Percentiles rank a stretch among this genome's conserved stretches.
These are phyloP conservation scores for Garrulus glandarius DNA, from an alignment of 2,797 vertebrate genomes.

Conservation along the genomic window DNA sequence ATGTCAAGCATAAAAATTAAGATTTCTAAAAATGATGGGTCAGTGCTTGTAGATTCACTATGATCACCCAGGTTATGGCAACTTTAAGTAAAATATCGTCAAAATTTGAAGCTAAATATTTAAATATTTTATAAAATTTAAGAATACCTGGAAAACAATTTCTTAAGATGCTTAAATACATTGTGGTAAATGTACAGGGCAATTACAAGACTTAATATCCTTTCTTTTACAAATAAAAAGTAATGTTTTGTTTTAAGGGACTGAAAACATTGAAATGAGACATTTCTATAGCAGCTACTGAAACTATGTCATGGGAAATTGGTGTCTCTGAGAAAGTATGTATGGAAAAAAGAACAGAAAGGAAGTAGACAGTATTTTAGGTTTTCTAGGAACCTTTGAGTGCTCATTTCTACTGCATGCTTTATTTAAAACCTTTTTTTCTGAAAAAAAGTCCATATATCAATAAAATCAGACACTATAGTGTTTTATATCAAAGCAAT, in stretches of 20 bases:
- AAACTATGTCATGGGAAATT: constrained; percentile 20
- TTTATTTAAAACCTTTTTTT: neutral
- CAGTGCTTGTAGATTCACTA: neutral
- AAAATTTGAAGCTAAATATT: neutral
- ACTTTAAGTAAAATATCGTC: neutral
- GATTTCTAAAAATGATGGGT: constrained; percentile 1
- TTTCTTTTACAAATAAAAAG: neutral
- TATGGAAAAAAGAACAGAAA: neutral
- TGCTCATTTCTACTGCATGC: neutral
- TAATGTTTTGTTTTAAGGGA: neutral
- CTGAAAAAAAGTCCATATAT: neutral
- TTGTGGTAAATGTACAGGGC: neutral
- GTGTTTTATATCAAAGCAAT: constrained; percentile 11
- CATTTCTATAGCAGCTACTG: constrained; percentile 21
- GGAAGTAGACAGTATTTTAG: neutral
- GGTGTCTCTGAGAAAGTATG: neutral
- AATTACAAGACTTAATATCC: neutral
- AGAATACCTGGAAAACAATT: neutral
- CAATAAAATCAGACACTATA: neutral
- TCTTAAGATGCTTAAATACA: neutral
- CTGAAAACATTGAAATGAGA: neutral
- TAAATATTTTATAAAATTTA: neutral
- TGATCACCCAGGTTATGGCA: neutral
- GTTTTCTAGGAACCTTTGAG: neutral
- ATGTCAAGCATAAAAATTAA: neutral